Base-by-base conservation (phyloP, 2,113 vertebrate species). In the Acrocephalus arundinaceus region DNA sequence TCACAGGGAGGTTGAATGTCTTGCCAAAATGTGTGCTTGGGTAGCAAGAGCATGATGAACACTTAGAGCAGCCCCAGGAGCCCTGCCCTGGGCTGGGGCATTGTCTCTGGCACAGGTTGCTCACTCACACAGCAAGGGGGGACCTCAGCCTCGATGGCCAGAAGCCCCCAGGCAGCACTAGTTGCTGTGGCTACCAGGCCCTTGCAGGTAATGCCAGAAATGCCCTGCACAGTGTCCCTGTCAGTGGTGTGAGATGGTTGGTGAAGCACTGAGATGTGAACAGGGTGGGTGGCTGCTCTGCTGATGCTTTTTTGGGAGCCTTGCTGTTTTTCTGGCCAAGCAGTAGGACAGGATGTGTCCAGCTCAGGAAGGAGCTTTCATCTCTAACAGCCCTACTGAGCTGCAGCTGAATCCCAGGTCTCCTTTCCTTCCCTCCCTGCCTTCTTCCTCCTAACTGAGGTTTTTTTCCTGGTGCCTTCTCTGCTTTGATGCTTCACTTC, bases 111-210 rank as follows among this genome's bases (percentile, higher is more conserved):
- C 24, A 9, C 22, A 10, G 80, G 63, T n/a, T 14, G 3, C 66
- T 62, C 1, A 1, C 37, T 24, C 1, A 0, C 8, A 4, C 0
- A 6, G 62, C 33, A 21, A 24, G 13, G 6, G 10, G 20, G 3
- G 2, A 59, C 33, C 35, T 45, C 67, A 24, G 25, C 39, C 62
- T 41, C 3, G 4, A 14, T 1, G 10, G 46, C 22, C 66, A 67
- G 78, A 14, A 91, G 72, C 31, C n/a, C 39, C 35, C 51, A 19
- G 71, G 77, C 54, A 65, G 66, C 33, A 3, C 45, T 15, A 67
- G 30, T 2, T 15, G n/a, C 55, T 31, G 2, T 2, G 54, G 45
- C 51, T 37, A 18, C 61, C 37, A 25, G 57, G 9, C 8, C 23
- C 45, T 8, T 17, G 43, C 83, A 51, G 78, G 45, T 1, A 0